Conservation (phyloP, 2,888 invertebrate genomes). For the Ophioninae sp. region DNA sequence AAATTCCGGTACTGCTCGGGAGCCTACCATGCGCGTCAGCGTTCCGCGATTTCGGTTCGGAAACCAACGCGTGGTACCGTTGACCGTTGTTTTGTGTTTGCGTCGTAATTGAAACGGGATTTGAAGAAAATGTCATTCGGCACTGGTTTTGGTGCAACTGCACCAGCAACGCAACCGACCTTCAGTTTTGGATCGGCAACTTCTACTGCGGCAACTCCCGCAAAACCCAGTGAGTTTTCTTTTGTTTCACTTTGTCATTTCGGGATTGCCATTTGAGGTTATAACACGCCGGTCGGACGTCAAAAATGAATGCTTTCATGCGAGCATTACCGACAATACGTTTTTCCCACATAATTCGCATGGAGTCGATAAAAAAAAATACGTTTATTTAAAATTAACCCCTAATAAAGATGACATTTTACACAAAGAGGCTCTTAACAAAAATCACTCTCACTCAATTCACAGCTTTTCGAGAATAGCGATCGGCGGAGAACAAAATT, state of each 20-base stretch:
- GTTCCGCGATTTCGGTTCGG: slow-evolving; percentile 28
- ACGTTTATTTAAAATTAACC: slow-evolving; percentile 1
- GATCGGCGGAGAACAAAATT: neutral
- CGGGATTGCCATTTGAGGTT: slow-evolving; percentile 44
- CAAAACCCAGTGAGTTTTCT: slow-evolving; percentile 75
- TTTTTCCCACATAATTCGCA: neutral
- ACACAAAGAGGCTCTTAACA: neutral
- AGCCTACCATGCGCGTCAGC: slow-evolving; percentile 11
- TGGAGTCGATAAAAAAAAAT: neutral
- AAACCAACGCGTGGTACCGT: slow-evolving; percentile 28
- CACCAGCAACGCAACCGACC: slow-evolving; percentile 82
- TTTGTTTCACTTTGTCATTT: slow-evolving; percentile 51
- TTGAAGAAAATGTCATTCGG: slow-evolving; percentile 75
- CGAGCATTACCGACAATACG: neutral
- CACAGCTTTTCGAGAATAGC: too few relatives aligned
- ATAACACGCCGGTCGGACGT: slow-evolving; percentile 47
- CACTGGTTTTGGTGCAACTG: slow-evolving; percentile 81
- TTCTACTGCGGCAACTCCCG: slow-evolving; percentile 77
- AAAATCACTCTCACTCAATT: neutral
- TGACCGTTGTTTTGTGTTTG: slow-evolving; percentile 34
- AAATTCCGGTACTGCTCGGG: slow-evolving; percentile 3
- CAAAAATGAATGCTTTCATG: slow-evolving; percentile 12
- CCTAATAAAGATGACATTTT: slow-evolving; percentile 1
- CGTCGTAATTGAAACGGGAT: slow-evolving; percentile 32
- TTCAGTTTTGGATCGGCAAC: slow-evolving; percentile 80